Base-by-base conservation (phyloP, 2,797 vertebrate genomes). In the Aulostomus chinensis region DNA sequence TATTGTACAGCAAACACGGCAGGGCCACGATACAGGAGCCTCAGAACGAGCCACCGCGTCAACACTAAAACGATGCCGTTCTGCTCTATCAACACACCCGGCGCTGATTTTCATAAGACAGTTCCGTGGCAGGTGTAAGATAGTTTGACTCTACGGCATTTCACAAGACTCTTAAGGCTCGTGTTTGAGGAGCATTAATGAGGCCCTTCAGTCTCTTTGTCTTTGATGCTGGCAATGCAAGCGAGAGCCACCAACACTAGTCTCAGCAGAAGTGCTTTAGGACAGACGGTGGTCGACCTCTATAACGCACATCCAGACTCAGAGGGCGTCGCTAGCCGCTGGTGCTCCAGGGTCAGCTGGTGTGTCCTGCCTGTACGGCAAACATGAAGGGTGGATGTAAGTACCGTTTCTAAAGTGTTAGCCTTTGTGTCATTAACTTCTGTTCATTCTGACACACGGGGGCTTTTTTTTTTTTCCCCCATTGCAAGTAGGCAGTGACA, bases 321-420 rank as follows among this genome's bases (percentile, higher is more conserved):
- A 2, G 34, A 48, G 43, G 58, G 22, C 62, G 28, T n/a, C n/a
- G n/a, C 43, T 46, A 17, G 43, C 62, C 41, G 41, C 46, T 31
- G 33, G 63, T 38, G 38, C 61, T 45, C 18, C 31, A 32, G 12
- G 58, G 43, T 48, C 45, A 41, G 57, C 73, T 51, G 54, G 38
- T 5, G 12, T 26, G 49, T 64, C 57, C 48, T 21, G 21, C 52
- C 58, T 40, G 21, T 38, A 21, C 20, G 45, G 76, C 56, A 73
- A 57, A 79, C 46, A 37, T 39, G 60, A 68, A 43, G 22, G 73
- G 58, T 50, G 71, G 73, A 73, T 65, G 45, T 58, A 68, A 56
- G 69, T 68, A 64, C 49, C 57, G 78, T 82, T 76, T 61, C 26
- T 20, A 25, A 66, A 75, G 70, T 76, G 68, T 79, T 75, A 25